Base-by-base conservation (phyloP, 2,797 vertebrate genomes). In the Parotocinclus haroldoi region DNA sequence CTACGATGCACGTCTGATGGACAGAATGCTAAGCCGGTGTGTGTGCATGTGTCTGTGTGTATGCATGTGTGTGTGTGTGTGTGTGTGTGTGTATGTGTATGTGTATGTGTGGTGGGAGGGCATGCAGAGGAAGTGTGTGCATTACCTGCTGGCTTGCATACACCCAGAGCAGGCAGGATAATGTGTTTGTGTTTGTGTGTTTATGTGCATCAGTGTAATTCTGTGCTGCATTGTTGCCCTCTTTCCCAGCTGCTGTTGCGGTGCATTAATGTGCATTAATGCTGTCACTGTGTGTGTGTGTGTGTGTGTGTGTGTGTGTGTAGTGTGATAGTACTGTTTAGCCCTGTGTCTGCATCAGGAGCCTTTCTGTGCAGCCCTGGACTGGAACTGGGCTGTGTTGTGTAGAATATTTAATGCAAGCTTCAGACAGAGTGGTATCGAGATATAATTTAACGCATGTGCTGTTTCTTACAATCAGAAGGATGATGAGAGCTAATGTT, bases 1-100 rank as follows among this genome's bases (percentile, higher is more conserved):
- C 68, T 69, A 78, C 60, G 70, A 68, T 67, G 80, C 75, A 82
- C 73, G 53, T 70, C 74, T 77, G 79, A 82, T 78, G 78, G 76
- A 80, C 77, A 78, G 79, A 74, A 78, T 76, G 80, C 72, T 79
- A 78, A 76, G 65, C 44, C 44, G 49, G 74, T 64, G 67, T 72
- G 69, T 42, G 52, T 58, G 18, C 16, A 27, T 62, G 58, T 60
- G 55, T 57, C 51, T 71, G 72, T 46, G 71, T 69, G 71, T 46
- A 50, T 62, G 53, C 16, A 46, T 14, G 8, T 72, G 69, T 65
- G 66, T 75, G 49, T 68, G 61, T 70, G 60, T 70, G 27, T 69
- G 73, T 46, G 45, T 72, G 58, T 73, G 27, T 27, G 27, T 27
- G 27, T 27, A 5, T 27, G 27, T 27, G 27, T 27, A 5, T 27